Base-by-base conservation (phyloP, 1,140 invertebrate genomes). In the Apis laboriosa region DNA sequence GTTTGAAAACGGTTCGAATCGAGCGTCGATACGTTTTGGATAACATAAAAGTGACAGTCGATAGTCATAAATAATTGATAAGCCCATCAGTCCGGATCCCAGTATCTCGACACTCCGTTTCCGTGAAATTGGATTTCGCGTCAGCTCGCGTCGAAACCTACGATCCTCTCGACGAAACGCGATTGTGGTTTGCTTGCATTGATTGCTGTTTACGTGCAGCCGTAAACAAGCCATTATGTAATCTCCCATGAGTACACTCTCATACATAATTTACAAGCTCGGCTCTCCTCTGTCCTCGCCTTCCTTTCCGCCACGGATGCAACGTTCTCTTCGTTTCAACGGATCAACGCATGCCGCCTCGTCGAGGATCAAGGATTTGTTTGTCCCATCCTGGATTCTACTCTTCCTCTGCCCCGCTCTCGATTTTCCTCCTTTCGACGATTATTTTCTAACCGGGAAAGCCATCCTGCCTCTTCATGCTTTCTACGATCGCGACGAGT, bases 161-260 rank as follows among this genome's bases (percentile, higher is more conserved):
- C 56, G n/a, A 63, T 79, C 72, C 58, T 21, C 68, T 74, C 68
- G 61, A 64, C 63, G 78, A 87, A 79, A 58, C 75, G 73, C 77
- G 79, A 88, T 80, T 76, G 84, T 49, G 56, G 61, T 55, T 67
- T 73, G 72, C 83, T 87, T 82, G 34, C 90, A 89, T 90, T 90
- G 90, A 91, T 92, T 86, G 90, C 83, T 90, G 90, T 91, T 92
- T 92, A 92, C 90, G 86, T 88, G 86, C 86, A 85, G 88, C 86
- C 90, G 90, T 91, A 92, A 92, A 92, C 90, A 91, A 91, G 90
- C 83, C 83, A 89, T 92, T 92, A 91, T 86, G 89, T 89, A 92
- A 92, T 91, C 80, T 77, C 60, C 83, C 82, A 73, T 63, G 88
- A 90, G 85, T 86, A 90, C 87, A 90, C 86, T 90, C 90, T 90